These are phyloP conservation scores for Ascidia mentula DNA, from an alignment of 23 tunicate genomes.

Conservation along the genomic window DNA sequence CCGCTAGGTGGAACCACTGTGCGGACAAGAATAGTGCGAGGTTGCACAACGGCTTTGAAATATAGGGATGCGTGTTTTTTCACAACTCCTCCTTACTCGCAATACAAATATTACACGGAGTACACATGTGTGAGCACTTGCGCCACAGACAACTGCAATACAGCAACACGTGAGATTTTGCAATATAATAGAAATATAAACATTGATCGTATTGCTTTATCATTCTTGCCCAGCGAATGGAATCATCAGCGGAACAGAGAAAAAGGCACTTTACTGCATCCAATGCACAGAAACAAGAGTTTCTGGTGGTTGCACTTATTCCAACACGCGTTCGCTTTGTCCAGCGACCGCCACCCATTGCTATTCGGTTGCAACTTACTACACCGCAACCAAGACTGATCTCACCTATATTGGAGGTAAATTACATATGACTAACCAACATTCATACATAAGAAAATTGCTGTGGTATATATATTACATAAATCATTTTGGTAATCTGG, in stretches of 20 bases:
- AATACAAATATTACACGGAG: neutral
- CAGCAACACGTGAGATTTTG: conserved; percentile 11
- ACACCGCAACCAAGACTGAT: conserved; percentile 2
- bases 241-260: conserved; percentile 16
- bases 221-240: conserved; percentile 13
- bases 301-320: neutral
- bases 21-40: neutral
- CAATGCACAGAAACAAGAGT: neutral
- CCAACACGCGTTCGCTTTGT: neutral
- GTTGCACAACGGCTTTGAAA: conserved; percentile 8
- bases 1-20: neutral
- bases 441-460: no score
- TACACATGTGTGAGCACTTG: conserved; percentile 12
- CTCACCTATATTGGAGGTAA: no score
- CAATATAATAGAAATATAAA: no score
- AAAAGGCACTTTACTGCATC: conserved; percentile 5
- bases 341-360: neutral
- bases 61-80: conserved; percentile 14
- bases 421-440: no score
- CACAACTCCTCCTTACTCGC: neutral
- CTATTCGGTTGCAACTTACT: neutral
- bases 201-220: neutral
- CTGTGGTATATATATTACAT: no score
- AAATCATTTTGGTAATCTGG: no score
- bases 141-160: conserved; percentile 25